Percentiles rank a stretch among this genome's conserved stretches.
Conservation (phyloP, 1,140 invertebrate species). For the Nixonia krombeini region DNA sequence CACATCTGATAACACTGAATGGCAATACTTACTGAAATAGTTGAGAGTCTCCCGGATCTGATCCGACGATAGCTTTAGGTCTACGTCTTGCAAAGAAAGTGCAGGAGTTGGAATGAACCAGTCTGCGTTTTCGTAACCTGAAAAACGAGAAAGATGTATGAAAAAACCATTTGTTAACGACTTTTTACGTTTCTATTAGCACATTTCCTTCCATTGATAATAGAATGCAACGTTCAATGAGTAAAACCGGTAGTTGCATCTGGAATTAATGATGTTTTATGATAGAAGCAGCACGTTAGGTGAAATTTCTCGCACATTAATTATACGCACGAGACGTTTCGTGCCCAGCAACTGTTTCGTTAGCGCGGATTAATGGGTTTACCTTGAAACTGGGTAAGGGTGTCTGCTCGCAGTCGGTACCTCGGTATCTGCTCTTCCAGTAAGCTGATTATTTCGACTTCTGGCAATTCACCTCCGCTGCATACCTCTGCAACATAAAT, state of each 20-base stretch:
- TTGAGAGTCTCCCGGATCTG: constrained; percentile 96
- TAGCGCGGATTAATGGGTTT: constrained; percentile 44
- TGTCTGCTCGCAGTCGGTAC: constrained; percentile 94
- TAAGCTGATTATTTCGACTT: constrained; percentile 96
- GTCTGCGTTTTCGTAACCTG: constrained; percentile 94
- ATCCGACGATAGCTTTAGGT: constrained; percentile 90
- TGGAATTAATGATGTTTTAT: background rate
- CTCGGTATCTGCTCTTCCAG: constrained; percentile 95
- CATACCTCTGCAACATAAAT: constrained; percentile 81
- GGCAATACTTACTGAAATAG: constrained; percentile 92
- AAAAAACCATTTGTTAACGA: too few species aligned
- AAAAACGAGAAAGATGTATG: constrained; percentile 47
- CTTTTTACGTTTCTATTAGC: too few species aligned
- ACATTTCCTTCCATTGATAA: too few species aligned
- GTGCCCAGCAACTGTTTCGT: constrained; percentile 10
- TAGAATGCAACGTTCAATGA: too few species aligned
- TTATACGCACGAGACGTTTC: constrained; percentile 12
- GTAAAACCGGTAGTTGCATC: constrained; percentile 8
- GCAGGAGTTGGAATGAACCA: constrained; percentile 93
- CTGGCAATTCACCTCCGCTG: constrained; percentile 86
- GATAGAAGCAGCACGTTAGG: too few species aligned
- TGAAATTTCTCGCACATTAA: constrained; percentile 1
- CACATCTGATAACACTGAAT: background rate
- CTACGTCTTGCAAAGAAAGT: constrained; percentile 79
- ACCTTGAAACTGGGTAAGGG: constrained; percentile 94